Evolutionary conservation across 2,797 vertebrate genomes (phyloP), one percentile per base, ranked within the genome.

Genomic region (Acrocephalus scirpaceus): DNA sequence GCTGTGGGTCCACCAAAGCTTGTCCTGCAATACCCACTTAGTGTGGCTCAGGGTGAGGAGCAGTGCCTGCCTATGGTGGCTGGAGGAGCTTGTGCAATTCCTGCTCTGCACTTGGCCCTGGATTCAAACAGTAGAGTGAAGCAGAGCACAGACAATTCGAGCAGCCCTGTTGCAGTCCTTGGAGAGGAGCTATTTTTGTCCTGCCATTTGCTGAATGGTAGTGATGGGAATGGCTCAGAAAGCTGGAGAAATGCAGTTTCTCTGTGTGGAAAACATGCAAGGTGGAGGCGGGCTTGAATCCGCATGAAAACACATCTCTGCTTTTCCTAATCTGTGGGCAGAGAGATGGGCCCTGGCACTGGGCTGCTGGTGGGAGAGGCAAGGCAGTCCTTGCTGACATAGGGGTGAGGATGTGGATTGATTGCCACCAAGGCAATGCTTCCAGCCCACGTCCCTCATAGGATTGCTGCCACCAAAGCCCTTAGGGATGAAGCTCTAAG

Each of bases 141-240:
- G 65, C 44, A 60, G 51, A 85, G 23, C 87, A 57, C 36, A 88
- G 29, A 25, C 4, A 26, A 76, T n/a, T 48, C 1, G 5, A 90
- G 42, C 51, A 79, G 69, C 53, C 79, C 86, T 65, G 76, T 93
- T 95, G 81, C 82, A 96, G 86, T 48, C 87, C 48, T 79, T 58
- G 34, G 65, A 90, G 85, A 95, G 56, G 42, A 73, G 89, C 82
- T 96, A 95, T 96, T 97, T 97, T 88, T 57, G 72, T 91, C 47
- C 61, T 79, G 44, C 86, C 16, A 1, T 79, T 88, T 89, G 75
- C 84, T 14, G 16, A 93, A 58, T 0, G 2, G 66, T 20, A 9
- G 57, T 40, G 64, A 71, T 91, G 56, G 62, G 62, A 88, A 86
- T 13, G 51, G 92, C 51, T 90, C 9, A 1, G 74, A 69, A 89